A percentile compares a stretch with the other conserved stretches of the same genome.
These are phyloP conservation scores for Polietes domitor DNA, from an alignment of 2,888 invertebrate genomes.

Conservation along the genomic window DNA sequence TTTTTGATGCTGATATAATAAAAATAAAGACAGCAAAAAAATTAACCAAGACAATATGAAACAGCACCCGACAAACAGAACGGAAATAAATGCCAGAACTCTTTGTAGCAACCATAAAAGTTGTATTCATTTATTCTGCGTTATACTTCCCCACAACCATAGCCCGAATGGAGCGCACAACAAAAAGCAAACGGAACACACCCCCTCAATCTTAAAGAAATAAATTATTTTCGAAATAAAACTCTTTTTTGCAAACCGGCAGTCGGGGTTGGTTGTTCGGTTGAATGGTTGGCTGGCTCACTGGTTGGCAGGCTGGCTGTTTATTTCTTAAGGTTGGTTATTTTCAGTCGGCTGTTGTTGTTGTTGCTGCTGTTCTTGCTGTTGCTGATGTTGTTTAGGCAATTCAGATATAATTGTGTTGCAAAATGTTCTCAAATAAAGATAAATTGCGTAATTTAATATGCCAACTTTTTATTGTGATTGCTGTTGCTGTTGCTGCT, in stretches of 20 bases:
- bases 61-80: constrained; percentile 7
- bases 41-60: constrained; percentile 45
- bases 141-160: not conserved
- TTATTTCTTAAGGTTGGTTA: not conserved
- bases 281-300: constrained; percentile 6
- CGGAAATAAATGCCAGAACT: constrained; percentile 41
- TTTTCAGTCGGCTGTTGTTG: not conserved
- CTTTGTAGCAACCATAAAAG: constrained; percentile 52
- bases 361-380: not conserved
- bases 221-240: constrained; percentile 54
- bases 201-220: constrained; percentile 54
- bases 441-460: constrained; percentile 70
- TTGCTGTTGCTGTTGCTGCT: constrained; percentile 34
- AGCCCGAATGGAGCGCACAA: not conserved
- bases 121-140: constrained; percentile 56
- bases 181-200: constrained; percentile 26
- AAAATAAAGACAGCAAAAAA: constrained; percentile 27
- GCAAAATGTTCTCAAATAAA: constrained; percentile 68
- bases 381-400: constrained; percentile 50
- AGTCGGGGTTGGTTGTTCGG: not conserved
- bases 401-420: constrained; percentile 63
- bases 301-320: no score
- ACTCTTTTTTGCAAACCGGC: constrained; percentile 27
- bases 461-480: constrained; percentile 67
- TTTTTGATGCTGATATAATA: constrained; percentile 41